Conservation (phyloP, 1,140 invertebrate genomes). For the Phenacoccus solenopsis region DNA sequence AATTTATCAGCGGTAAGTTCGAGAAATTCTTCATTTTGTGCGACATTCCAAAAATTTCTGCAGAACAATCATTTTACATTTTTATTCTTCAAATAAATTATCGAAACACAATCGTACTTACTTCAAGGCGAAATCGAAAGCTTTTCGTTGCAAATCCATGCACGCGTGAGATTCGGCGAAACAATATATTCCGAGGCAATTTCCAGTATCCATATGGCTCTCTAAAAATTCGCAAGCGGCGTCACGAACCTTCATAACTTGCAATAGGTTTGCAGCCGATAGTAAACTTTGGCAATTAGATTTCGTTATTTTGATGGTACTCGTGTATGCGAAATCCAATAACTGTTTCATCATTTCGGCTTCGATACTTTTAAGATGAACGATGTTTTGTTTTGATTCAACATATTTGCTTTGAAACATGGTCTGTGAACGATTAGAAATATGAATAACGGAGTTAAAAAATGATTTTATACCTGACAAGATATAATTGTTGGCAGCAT, state of each 20-base stretch:
- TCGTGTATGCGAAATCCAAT: slow-evolving; percentile 44
- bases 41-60: slow-evolving; percentile 34
- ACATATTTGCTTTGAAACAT: slow-evolving; percentile 43
- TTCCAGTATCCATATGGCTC: slow-evolving; percentile 41
- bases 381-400: slow-evolving; percentile 30
- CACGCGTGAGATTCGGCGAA: slow-evolving; percentile 44
- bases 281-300: slow-evolving; percentile 38
- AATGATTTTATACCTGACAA: not conserved
- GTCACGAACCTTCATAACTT: slow-evolving; percentile 40
- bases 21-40: slow-evolving; percentile 39
- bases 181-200: slow-evolving; percentile 44
- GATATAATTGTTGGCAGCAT: too few relatives aligned
- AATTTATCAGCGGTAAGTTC: slow-evolving; percentile 36
- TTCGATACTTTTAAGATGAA: slow-evolving; percentile 42
- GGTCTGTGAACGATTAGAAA: slow-evolving; percentile 38
- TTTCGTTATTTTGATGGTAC: slow-evolving; percentile 38
- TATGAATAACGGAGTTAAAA: too few relatives aligned
- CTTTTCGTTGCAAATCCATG: slow-evolving; percentile 36
- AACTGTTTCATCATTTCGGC: slow-evolving; percentile 37
- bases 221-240: slow-evolving; percentile 41
- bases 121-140: slow-evolving; percentile 29
- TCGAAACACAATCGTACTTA: slow-evolving; percentile 19
- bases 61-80: slow-evolving; percentile 15
- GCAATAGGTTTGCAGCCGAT: slow-evolving; percentile 45
- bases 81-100: not conserved